These are phyloP conservation scores for Callipepla squamata DNA, from an alignment of 2,113 vertebrate genomes.

Conservation along the genomic window DNA sequence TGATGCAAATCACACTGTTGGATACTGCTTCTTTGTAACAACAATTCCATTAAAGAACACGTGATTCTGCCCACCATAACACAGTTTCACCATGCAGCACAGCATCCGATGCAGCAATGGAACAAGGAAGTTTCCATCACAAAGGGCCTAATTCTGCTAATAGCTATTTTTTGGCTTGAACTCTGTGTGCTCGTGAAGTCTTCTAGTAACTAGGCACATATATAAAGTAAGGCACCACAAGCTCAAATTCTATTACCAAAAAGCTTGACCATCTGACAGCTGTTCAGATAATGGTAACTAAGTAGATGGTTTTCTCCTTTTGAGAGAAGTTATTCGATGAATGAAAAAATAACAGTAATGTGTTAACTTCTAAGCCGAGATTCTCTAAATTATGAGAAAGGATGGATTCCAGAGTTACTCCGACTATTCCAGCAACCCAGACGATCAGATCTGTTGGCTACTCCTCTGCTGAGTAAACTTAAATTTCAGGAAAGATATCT, in stretches of 20 bases:
- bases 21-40: slow-evolving; percentile 45
- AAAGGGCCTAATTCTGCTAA: neutral
- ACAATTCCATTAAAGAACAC: slow-evolving; percentile 29
- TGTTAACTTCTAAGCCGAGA: neutral
- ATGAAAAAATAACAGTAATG: neutral
- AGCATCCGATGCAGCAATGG: neutral
- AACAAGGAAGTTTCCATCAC: neutral
- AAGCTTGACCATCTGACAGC: neutral
- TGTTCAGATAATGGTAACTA: neutral
- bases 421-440: neutral
- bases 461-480: neutral
- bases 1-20: slow-evolving; percentile 56
- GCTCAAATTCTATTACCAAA: neutral
- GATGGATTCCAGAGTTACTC: neutral
- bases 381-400: neutral
- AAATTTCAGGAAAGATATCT: neutral
- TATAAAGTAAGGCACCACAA: neutral
- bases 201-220: neutral
- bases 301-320: neutral
- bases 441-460: neutral
- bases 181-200: accelerated
- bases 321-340: neutral
- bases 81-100: neutral
- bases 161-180: neutral
- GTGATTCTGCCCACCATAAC: slow-evolving; percentile 27